Percentiles rank a stretch among this genome's conserved stretches.
Conservation (phyloP, 2,113 vertebrate genomes). For the Accipiter virgatus region DNA sequence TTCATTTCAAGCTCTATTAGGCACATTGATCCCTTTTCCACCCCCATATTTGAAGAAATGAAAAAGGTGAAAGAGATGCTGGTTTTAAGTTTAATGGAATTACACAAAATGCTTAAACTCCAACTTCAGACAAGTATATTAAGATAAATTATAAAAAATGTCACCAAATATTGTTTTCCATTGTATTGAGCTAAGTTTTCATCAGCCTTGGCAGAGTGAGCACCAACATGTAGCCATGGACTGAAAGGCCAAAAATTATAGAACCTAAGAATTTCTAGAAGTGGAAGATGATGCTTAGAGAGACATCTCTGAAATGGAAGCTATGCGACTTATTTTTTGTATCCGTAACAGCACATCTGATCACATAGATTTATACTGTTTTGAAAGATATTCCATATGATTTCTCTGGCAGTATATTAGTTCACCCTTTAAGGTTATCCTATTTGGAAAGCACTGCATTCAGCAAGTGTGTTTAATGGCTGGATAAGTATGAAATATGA, state of each 20-base stretch:
- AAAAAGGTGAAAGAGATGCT: neutral
- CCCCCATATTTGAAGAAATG: neutral
- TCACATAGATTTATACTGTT: neutral
- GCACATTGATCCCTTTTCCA: neutral
- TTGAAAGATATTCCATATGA: neutral
- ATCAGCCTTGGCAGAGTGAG: neutral
- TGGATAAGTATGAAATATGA: neutral
- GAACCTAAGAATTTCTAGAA: neutral
- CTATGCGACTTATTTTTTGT: neutral
- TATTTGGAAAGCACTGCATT: neutral
- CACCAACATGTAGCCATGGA: accelerated
- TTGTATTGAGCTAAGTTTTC: neutral
- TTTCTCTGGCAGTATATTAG: neutral
- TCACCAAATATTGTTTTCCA: neutral
- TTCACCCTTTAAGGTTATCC: neutral
- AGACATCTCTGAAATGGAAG: neutral
- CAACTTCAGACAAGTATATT: neutral
- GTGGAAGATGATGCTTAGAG: neutral
- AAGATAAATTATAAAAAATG: neutral
- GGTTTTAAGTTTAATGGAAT: neutral
- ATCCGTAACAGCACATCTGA: neutral
- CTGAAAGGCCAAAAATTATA: neutral
- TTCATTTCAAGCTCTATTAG: conserved; percentile 32
- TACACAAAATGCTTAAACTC: neutral
- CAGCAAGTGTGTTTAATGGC: neutral